Conservation (phyloP, 2,888 invertebrate species). For the Drosophila koepferae region DNA sequence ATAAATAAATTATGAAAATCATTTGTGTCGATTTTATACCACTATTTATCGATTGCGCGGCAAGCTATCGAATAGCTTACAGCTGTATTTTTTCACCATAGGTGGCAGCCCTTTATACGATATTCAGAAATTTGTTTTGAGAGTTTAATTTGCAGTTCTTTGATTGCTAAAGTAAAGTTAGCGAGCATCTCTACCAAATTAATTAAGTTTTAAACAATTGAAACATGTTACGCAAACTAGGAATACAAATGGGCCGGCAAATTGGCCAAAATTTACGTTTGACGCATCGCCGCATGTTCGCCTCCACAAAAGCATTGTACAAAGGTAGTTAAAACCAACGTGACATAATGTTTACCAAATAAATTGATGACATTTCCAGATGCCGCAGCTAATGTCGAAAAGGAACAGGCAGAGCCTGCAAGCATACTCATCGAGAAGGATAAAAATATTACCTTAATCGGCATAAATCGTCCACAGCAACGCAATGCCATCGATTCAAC, state of each 20-base stretch:
- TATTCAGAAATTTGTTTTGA: conserved; percentile 35
- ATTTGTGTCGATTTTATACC: too few species aligned
- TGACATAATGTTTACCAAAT: conserved; percentile 60
- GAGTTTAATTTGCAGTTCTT: conserved; percentile 20
- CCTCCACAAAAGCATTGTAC: conserved; percentile 41
- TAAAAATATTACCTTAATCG: conserved; percentile 90
- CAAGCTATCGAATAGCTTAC: not conserved
- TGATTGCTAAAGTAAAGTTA: not conserved
- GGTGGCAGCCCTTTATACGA: conserved; percentile 33
- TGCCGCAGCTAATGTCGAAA: conserved; percentile 33
- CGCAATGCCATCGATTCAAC: conserved; percentile 92
- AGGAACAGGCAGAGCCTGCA: conserved; percentile 25
- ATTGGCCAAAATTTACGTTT: conserved; percentile 47
- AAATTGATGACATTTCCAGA: conserved; percentile 40
- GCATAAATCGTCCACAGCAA: conserved; percentile 93
- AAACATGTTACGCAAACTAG: conserved; percentile 68
- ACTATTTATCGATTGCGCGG: conserved; percentile 16
- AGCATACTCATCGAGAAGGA: conserved; percentile 86
- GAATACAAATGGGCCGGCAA: conserved; percentile 49
- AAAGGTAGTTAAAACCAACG: conserved; percentile 60
- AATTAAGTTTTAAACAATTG: conserved; percentile 1
- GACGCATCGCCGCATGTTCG: conserved; percentile 54
- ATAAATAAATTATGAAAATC: not conserved
- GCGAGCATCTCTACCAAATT: conserved; percentile 13
- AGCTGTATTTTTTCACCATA: not conserved